Evolutionary conservation across 2,797 vertebrate species (phyloP), one percentile per base, ranked within the genome.

Genomic region (Amazona finschi): DNA sequence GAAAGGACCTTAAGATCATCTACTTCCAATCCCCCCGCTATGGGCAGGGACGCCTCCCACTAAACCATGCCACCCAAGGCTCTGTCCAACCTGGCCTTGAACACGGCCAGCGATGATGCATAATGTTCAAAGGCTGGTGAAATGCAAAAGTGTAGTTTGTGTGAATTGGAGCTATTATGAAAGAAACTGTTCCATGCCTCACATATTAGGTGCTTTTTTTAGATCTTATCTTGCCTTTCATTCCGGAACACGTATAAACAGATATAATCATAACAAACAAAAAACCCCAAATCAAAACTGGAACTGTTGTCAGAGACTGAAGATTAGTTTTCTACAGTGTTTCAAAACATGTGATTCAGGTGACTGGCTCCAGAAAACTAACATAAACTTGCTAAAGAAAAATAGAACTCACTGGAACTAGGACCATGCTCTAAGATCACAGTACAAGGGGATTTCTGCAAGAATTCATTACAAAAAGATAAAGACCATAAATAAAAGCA

Each of bases 211-310:
- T 85, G 79, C 27, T 93, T 95, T 93, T 86, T 41, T 94, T 75
- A 89, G 91, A 96, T 91, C 39, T 81, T 90, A 94, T 87, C 87
- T 74, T 53, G 49, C 62, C 58, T 88, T 86, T 86, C 91, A 74
- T 85, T 94, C 64, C 66, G 44, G n/a, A 85, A 79, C 30, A 25
- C 20, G 38, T 89, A 89, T 85, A 90, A 96, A 91, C 47, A 93
- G 85, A 70, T 93, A 41, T 22, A 92, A 83, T 60, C 62, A 70
- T 33, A 86, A 92, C 55, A 89, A 91, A 67, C 65, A 85, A 78
- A 80, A 79, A 12, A 16, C 13, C 8, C 61, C 52, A 77, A 83
- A 64, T 36, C 39, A 24, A 83, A 96, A 62, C 47, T 62, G 12
- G 66, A 66, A 66, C 83, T 84, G 77, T 78, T 92, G 74, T 81